Evolutionary conservation across 2,888 invertebrate genomes (phyloP), one percentile per base, ranked within the genome.

Genomic region (Agrilus mali): DNA sequence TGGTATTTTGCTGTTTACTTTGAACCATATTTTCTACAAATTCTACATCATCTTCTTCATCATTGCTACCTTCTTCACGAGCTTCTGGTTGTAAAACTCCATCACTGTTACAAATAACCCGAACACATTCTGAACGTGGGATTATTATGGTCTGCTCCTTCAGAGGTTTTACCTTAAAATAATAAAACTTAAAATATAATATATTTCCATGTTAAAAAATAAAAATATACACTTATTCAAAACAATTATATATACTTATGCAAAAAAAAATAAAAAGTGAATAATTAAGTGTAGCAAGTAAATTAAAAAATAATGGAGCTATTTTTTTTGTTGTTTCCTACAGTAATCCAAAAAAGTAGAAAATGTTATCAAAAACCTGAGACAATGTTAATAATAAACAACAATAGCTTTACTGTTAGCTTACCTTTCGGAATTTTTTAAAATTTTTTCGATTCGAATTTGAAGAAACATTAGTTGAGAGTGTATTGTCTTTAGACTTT

Each of bases 391-490:
- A 20, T 20, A 20, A 20, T 7, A 20, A 6, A 20, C 20, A 20
- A 20, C 7, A 20, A 20, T 4, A 17, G 17, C 4, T 17, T 38
- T 34, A n/a, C n/a, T 35, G 34, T 36, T 33, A 15, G 43, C 46
- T 41, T 46, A 56, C 57, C 51, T 57, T 57, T 48, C 46, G 53
- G 47, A 58, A 58, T 42, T 49, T 54, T 37, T 58, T 58, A 44
- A 54, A 56, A 41, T 57, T 56, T 16, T 22, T 10, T 43, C 40
- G 38, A 22, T 39, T 27, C 40, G 40, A 39, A 43, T 36, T 15
- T 41, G 42, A 40, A 22, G 22, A 10, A 44, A 34, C 34, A 17
- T 40, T 34, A 13, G 41, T 43, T 48, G 27, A 27, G 2, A 27
- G 27, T 10, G 27, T 27, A 27, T 27, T 10, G 8, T 8, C 27